These are phyloP conservation scores for Hucho hucho DNA, from an alignment of 2,113 vertebrate genomes.

Conservation along the genomic window DNA sequence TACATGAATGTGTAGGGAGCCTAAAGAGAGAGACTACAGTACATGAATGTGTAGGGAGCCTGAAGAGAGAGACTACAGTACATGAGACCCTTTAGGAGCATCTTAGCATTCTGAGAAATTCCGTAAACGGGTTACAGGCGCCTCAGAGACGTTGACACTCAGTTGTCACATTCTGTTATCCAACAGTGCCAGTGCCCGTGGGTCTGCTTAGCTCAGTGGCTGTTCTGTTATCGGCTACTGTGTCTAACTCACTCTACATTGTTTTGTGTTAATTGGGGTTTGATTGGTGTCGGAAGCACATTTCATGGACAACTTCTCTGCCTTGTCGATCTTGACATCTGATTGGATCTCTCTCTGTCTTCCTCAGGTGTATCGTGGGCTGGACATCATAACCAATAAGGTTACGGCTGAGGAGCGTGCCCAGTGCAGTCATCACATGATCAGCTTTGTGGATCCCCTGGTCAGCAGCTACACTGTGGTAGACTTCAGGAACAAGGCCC, in stretches of 20 bases:
- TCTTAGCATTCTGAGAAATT: too few relatives aligned
- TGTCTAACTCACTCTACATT: too few relatives aligned
- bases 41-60: too few relatives aligned
- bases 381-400: conserved; percentile 97
- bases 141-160: conserved; percentile 26
- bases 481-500: conserved; percentile 92
- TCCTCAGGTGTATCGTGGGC: conserved; percentile 88
- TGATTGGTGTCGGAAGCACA: not conserved
- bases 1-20: too few relatives aligned
- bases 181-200: too few relatives aligned
- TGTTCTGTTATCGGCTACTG: too few relatives aligned
- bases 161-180: conserved; percentile 43
- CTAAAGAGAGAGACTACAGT: too few relatives aligned
- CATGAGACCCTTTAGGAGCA: too few relatives aligned
- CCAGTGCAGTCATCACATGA: conserved; percentile 94
- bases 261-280: not conserved
- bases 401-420: conserved; percentile 81
- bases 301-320: not conserved
- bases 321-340: not conserved
- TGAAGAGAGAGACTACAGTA: too few relatives aligned
- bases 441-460: conserved; percentile 92
- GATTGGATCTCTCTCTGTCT: conserved; percentile 18
- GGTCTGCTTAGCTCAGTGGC: too few relatives aligned
- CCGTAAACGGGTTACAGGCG: too few relatives aligned
- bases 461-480: conserved; percentile 87